Conservation (phyloP, 2,113 vertebrate species). For the Triplophysa dalaica region DNA sequence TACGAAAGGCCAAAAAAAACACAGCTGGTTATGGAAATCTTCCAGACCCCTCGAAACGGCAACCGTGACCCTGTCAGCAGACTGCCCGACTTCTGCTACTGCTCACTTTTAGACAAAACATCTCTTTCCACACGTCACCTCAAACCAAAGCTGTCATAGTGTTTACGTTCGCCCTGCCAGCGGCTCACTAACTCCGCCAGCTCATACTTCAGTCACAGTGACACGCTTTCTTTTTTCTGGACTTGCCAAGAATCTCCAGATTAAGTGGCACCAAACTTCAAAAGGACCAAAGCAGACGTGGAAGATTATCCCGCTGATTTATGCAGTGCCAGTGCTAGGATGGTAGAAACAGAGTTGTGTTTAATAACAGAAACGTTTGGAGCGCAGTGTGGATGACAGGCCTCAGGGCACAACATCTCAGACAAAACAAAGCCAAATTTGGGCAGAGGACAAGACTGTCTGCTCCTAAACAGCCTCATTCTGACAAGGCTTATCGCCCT, state of each 20-base stretch:
- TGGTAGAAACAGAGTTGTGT: conserved; percentile 11
- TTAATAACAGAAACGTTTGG: conserved; percentile 35
- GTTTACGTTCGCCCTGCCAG: conserved; percentile 59
- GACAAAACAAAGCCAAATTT: conserved; percentile 32
- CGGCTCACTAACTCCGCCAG: conserved; percentile 44
- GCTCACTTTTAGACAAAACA: conserved; percentile 52
- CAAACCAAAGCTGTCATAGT: conserved; percentile 46
- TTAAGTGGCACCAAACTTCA: conserved; percentile 60
- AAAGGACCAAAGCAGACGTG: conserved; percentile 46
- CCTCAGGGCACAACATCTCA: conserved; percentile 5
- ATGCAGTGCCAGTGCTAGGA: conserved; percentile 42
- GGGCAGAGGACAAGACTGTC: conserved; percentile 9
- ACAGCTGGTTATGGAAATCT: background rate
- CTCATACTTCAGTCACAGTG: conserved; percentile 37
- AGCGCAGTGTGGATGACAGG: conserved; percentile 21
- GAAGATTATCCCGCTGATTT: conserved; percentile 30
- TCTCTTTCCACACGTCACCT: conserved; percentile 55
- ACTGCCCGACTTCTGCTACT: conserved; percentile 30
- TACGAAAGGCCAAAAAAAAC: background rate
- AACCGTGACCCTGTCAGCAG: conserved; percentile 7
- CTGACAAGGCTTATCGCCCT: background rate
- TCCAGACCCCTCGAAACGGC: conserved; percentile 28
- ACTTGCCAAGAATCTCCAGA: conserved; percentile 60
- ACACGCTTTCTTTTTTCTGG: conserved; percentile 38
- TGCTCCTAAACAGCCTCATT: background rate